Base-by-base conservation (phyloP, 2,797 vertebrate genomes). In the Pelochelys cantorii region DNA sequence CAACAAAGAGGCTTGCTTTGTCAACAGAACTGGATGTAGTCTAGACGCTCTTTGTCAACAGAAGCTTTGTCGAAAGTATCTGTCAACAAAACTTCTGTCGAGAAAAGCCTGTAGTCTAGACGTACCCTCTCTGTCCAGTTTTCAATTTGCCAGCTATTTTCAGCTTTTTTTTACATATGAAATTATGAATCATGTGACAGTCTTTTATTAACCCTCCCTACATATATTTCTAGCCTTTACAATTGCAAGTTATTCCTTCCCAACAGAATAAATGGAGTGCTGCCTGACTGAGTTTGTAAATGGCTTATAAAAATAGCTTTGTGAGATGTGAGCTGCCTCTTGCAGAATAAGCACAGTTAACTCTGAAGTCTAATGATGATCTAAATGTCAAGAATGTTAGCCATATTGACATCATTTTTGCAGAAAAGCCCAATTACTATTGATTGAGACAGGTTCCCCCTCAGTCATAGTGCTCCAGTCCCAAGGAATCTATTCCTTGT, bases 351-450 rank as follows among this genome's bases (percentile, higher is more conserved):
- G 55, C 6, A 20, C 15, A 17, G 17, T 54, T n/a, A 56, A 84
- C 34, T 71, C 37, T 34, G 6, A 5, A 48, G 14, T 86, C 37
- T 78, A 0, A 0, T 54, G 37, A 11, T 1, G 9, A 22, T 37
- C 60, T n/a, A 56, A 48, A 20, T 65, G 42, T 57, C 81, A 82
- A 48, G 7, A 90, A 4, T 2, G 31, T 6, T 27, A 53, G 10
- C 17, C 12, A 7, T 1, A 54, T 6, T 3, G n/a, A 84, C 56
- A 54, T 79, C 77, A 75, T 37, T 37, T 34, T 34, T 37, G 5
- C 9, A 23, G 34, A 86, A 81, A 65, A 1, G 9, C 42, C 48
- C 83, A 2, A 55, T 74, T 57, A 60, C 56, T 77, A 14, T 34
- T 0, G 60, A 65, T 54, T 54, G 53, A 54, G 53, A 54, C 53